A percentile compares a stretch with the other conserved stretches of the same genome.
These are phyloP conservation scores for Microtus oregoni DNA, from an alignment of 2,113 vertebrate species.

Conservation along the genomic window DNA sequence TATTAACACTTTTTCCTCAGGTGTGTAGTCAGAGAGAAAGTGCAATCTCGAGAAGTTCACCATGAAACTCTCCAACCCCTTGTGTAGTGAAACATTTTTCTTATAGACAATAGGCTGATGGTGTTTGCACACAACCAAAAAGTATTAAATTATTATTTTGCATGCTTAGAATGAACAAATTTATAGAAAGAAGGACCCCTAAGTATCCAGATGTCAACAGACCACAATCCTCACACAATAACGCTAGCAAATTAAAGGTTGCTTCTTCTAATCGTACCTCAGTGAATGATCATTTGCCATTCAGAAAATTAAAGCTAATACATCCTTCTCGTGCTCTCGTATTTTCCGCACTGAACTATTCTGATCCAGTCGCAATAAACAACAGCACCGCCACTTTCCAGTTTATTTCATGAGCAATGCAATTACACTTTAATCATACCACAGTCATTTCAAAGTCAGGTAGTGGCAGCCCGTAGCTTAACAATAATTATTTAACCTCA, in stretches of 20 bases:
- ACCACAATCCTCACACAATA: not conserved
- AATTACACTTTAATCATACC: conserved; percentile 83
- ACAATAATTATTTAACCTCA: conserved; percentile 88
- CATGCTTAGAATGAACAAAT: not conserved
- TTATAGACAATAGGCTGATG: not conserved
- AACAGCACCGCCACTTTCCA: conserved; percentile 80
- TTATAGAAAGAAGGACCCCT: not conserved
- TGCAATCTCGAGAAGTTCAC: not conserved
- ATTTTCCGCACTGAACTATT: conserved; percentile 72
- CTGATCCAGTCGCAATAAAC: conserved; percentile 78
- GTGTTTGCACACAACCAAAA: conserved; percentile 12
- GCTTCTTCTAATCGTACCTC: conserved; percentile 67
- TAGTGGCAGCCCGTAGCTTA: conserved; percentile 82
- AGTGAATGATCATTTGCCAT: conserved; percentile 78
- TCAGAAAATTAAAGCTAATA: conserved; percentile 81
- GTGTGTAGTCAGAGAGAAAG: conserved; percentile 24
- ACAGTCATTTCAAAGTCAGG: conserved; percentile 86
- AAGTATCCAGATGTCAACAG: conserved; percentile 24
- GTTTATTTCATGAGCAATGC: conserved; percentile 76
- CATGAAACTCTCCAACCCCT: not conserved
- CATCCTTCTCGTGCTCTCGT: conserved; percentile 53
- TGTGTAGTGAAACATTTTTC: not conserved
- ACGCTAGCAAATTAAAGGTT: conserved; percentile 73
- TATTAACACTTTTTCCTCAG: conserved; percentile 37
- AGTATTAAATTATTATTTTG: not conserved